These are phyloP conservation scores for Plusia festucae DNA, from an alignment of 2,888 invertebrate species.

Conservation along the genomic window DNA sequence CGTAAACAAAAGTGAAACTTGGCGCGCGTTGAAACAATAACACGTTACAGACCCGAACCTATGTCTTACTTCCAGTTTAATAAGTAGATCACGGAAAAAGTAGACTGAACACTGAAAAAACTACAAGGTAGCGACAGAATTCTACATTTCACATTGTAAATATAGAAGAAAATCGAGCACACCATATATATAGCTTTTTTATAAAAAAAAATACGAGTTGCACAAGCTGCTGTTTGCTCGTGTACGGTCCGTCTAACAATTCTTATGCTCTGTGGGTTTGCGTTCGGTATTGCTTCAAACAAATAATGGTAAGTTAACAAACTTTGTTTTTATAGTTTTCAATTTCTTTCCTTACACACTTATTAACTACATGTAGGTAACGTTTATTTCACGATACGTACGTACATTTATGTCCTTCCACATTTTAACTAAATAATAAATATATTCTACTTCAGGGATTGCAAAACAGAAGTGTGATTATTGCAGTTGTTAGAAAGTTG, in stretches of 20 bases:
- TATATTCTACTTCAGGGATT: background rate
- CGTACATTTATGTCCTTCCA: background rate
- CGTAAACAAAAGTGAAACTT: no score
- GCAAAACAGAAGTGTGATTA: background rate
- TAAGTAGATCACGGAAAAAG: no score
- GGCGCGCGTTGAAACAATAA: no score
- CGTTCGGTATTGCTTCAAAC: background rate
- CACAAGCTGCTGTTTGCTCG: background rate
- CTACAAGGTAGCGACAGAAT: no score
- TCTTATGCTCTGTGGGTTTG: background rate
- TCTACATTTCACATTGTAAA: background rate
- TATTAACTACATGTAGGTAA: background rate
- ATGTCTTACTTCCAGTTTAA: no score
- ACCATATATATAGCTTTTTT: no score
- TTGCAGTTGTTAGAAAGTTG: background rate
- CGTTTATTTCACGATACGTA: background rate
- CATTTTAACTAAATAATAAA: background rate
- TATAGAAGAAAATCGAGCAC: background rate
- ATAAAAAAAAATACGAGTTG: background rate
- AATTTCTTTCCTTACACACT: background rate
- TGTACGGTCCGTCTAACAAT: background rate
- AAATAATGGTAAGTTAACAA: background rate
- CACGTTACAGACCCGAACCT: background rate
- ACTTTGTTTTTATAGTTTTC: background rate
- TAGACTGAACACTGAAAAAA: background rate